Evolutionary conservation across 2,888 invertebrate species (phyloP).

Genomic region (Hirudinaria manillensis): DNA sequence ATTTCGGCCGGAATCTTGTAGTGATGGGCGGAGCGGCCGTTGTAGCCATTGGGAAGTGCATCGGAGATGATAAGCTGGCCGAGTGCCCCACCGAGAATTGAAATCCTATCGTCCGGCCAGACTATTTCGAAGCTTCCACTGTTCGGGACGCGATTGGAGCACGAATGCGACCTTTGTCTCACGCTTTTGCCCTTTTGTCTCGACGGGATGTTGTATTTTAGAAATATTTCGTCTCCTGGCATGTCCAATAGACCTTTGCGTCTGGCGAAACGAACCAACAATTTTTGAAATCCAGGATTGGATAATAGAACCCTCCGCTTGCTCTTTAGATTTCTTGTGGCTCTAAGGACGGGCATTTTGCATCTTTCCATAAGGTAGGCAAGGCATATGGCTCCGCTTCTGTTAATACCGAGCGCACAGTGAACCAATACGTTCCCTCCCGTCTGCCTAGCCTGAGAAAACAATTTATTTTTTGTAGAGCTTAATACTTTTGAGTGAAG

Average conservation of each 20-base stretch:
- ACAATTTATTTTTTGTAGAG: background rate
- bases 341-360: conserved; percentile 34
- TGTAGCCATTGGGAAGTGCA: too few species aligned
- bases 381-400: conserved; percentile 39
- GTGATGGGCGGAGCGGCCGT: too few species aligned
- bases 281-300: conserved; percentile 38
- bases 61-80: too few species aligned
- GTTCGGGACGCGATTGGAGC: background rate
- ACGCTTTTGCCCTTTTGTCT: background rate
- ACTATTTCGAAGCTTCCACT: too few species aligned
- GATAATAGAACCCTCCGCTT: conserved; percentile 37
- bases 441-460: conserved; percentile 20
- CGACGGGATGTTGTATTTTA: background rate
- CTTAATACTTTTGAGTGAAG: background rate
- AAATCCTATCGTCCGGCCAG: too few species aligned
- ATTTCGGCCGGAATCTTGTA: too few species aligned
- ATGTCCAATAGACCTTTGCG: conserved; percentile 34
- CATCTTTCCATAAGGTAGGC: conserved; percentile 38
- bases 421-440: conserved; percentile 39
- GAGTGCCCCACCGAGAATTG: too few species aligned
- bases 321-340: conserved; percentile 36
- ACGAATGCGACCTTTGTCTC: background rate
- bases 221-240: conserved; percentile 1
- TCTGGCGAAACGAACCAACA: conserved; percentile 38
- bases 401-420: conserved; percentile 41